Base-by-base conservation (phyloP, 2,888 invertebrate species). In the Encarsia formosa region DNA sequence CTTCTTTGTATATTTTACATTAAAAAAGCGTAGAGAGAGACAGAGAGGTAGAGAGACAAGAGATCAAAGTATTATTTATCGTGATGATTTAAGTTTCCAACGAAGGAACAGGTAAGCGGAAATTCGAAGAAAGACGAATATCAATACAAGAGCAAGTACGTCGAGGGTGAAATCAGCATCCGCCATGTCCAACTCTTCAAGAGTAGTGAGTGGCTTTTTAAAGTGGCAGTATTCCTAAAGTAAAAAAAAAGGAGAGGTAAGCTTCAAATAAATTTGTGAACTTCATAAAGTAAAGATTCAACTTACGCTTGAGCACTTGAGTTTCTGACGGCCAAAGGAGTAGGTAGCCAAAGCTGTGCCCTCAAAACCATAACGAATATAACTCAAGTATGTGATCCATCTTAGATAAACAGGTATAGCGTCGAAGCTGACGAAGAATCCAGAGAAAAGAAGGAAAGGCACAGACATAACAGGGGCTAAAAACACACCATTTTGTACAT, bases 391-490 rank as follows among this genome's bases (percentile, higher is more conserved):
- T 0, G 95, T 93, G 65, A 97, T 88, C 95, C 96, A 96, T 60
- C 94, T 83, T 47, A 97, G 79, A 74, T 96, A 97, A 2, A 89
- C 84, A 0, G 96, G 96, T 68, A 97, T 96, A 2, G 95, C 93
- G 73, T 94, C 91, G 77, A 96, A 93, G 57, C 92, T 94, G 32
- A 96, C 94, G 77, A 96, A 96, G 85, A 96, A 96, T 6, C 96
- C 96, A 63, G 93, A 93, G 82, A 96, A 96, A 53, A 96, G 79
- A 50, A 97, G 80, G 79, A 97, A 93, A 29, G 96, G 96, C 39
- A 96, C 95, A 1, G 91, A 91, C 90, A 94, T 94, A 38, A 96
- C 93, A 0, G 96, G 96, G 6, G 95, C 96, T 63, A 97, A 79
- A 78, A 96, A 97, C 46, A 96, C 95, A 23, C 96, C 95, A 70